Evolutionary conservation across 2,797 vertebrate genomes (phyloP).

Genomic region (Muraenolepis orangiensis): DNA sequence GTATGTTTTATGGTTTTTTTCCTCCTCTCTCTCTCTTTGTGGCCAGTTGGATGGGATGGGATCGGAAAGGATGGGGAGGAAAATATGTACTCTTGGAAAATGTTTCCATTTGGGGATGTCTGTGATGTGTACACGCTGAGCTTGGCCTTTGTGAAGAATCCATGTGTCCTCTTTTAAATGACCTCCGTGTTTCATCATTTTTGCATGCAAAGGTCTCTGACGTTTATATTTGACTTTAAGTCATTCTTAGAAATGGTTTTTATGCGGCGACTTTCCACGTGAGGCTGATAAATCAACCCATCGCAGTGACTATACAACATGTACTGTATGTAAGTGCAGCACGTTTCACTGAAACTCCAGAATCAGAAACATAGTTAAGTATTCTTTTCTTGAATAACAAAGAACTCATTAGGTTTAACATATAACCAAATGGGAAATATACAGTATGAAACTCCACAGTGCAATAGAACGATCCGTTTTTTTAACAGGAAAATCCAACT

Average conservation of each 20-base stretch:
- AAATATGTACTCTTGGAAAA: slow-evolving; percentile 38
- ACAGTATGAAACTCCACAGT: background rate
- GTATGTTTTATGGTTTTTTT: slow-evolving; percentile 60
- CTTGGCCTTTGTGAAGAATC: background rate
- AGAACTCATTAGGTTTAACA: background rate
- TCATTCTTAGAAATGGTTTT: background rate
- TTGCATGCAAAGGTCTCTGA: background rate
- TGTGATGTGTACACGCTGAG: slow-evolving; percentile 20
- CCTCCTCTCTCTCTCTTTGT: too few species aligned
- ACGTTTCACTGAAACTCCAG: background rate
- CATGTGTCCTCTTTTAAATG: background rate
- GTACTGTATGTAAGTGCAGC: background rate
- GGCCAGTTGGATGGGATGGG: slow-evolving; percentile 31
- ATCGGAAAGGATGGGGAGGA: too few species aligned
- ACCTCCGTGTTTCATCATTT: background rate
- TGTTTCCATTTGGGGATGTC: slow-evolving; percentile 13
- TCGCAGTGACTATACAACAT: background rate
- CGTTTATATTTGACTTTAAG: background rate
- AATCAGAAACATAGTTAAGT: background rate
- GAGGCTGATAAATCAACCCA: background rate
- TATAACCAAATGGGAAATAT: background rate
- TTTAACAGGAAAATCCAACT: background rate
- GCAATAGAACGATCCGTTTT: background rate
- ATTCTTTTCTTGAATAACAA: background rate
- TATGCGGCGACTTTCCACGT: background rate